phyloP scores from a whole-genome alignment of 2,888 invertebrate genomes.

The Ceriagrion tenellum region DNA sequence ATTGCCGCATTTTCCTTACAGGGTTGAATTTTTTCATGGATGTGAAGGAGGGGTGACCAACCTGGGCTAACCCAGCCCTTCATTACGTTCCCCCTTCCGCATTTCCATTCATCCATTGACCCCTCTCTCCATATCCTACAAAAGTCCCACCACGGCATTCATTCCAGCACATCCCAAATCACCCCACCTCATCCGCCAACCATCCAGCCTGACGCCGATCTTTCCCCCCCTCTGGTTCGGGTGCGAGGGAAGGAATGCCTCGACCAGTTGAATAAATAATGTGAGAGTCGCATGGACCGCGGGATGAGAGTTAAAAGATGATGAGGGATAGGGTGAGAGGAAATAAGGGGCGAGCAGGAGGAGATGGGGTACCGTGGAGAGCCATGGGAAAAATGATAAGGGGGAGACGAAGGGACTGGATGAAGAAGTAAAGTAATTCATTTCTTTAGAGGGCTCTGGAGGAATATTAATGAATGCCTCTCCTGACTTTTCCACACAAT shows the following conservation, averaged over 20 bases:
- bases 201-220: neutral
- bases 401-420: neutral
- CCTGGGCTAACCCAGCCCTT: neutral
- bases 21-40: no score
- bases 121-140: neutral
- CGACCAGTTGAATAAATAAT: conserved; percentile 45
- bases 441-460: neutral
- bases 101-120: neutral
- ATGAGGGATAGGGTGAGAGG: neutral
- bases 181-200: neutral
- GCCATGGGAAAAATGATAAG: neutral
- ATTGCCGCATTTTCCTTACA: no score
- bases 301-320: neutral
- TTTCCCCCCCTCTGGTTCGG: neutral
- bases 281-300: neutral
- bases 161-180: neutral
- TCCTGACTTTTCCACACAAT: neutral
- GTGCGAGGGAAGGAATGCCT: conserved; percentile 8
- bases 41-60: neutral
- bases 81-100: neutral
- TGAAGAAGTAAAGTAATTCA: neutral
- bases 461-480: neutral
- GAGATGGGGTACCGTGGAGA: neutral
- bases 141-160: neutral
- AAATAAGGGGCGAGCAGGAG: neutral